Base-by-base conservation (phyloP, 1,140 invertebrate genomes). In the Saccostrea cuccullata region DNA sequence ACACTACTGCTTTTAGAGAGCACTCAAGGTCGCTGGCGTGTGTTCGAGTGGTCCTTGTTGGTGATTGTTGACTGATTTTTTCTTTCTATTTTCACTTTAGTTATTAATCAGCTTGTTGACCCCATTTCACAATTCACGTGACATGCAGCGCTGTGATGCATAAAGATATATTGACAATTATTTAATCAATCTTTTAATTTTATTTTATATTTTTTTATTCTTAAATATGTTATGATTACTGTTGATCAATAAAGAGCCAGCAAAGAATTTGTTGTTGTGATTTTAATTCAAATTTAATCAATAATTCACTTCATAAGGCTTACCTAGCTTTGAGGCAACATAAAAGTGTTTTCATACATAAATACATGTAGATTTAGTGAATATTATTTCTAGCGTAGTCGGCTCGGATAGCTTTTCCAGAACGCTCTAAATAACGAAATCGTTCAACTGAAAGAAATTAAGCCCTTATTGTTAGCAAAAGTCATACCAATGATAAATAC, bases 1-100 rank as follows among this genome's bases (percentile, higher is more conserved):
- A 84, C 82, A 84, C 55, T 77, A 30, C 70, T 55, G 82, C 82
- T 84, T 84, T 12, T 84, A 84, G 40, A 84, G 82, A 56, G 55
- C 82, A 84, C 82, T 84, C 55, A 84, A 55, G 40, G 82, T 55
- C 82, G 82, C 55, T 30, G 26, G 26, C 70, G 70, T 77, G 70
- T 77, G 70, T 77, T 77, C 70, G 70, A 77, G 70, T 77, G 70
- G 26, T 30, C 30, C 23, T 77, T 26, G 47, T 11, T 77, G 70
- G 26, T 77, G 70, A 77, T 30, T 77, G 70, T 30, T 77, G 70
- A 77, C 70, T 30, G 26, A 30, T 26, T n/a, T 20, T 67, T 67
- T 47, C 23, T 67, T 67, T 23, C 20, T 26, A 3, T 73, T 73
- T 30, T 30, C 70, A 30, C 23, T 36, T 30, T 77, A 77, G 70